Evolutionary conservation across 2,888 invertebrate species (phyloP).

Genomic region (Perizoma affinitatum): DNA sequence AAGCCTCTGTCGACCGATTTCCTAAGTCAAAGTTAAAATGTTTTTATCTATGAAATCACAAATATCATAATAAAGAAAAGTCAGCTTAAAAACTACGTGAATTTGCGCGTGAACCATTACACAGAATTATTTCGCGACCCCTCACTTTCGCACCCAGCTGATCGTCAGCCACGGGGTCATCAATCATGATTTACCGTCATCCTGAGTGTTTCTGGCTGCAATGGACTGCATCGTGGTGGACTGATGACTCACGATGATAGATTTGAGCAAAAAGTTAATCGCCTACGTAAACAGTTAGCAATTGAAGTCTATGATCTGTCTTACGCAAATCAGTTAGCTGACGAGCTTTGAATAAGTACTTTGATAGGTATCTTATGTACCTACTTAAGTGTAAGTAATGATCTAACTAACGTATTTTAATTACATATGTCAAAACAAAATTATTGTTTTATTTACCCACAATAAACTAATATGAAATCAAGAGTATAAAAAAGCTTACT

Average conservation of each 20-base stretch:
- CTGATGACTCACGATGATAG: slow-evolving; percentile 29
- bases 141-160: slow-evolving; percentile 10
- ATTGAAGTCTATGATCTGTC: slow-evolving; percentile 35
- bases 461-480: too few relatives aligned
- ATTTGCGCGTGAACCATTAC: neutral
- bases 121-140: slow-evolving; percentile 6
- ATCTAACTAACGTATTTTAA: neutral
- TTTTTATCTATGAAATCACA: too few relatives aligned
- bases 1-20: too few relatives aligned
- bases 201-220: slow-evolving; percentile 22
- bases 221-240: slow-evolving; percentile 7
- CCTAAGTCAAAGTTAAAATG: too few relatives aligned
- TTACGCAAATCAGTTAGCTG: slow-evolving; percentile 36
- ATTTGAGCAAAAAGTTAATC: slow-evolving; percentile 36
- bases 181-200: slow-evolving; percentile 27
- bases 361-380: neutral
- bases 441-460: too few relatives aligned
- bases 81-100: too few relatives aligned
- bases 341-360: slow-evolving; percentile 15
- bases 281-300: slow-evolving; percentile 29
- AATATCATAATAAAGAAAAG: too few relatives aligned
- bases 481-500: too few relatives aligned
- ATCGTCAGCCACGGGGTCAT: slow-evolving; percentile 15
- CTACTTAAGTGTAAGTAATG: neutral
- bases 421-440: too few relatives aligned